Evolutionary conservation across 2,888 invertebrate species (phyloP), one percentile per base, ranked within the genome.

Genomic region (Pristionchus fissidentatus): DNA sequence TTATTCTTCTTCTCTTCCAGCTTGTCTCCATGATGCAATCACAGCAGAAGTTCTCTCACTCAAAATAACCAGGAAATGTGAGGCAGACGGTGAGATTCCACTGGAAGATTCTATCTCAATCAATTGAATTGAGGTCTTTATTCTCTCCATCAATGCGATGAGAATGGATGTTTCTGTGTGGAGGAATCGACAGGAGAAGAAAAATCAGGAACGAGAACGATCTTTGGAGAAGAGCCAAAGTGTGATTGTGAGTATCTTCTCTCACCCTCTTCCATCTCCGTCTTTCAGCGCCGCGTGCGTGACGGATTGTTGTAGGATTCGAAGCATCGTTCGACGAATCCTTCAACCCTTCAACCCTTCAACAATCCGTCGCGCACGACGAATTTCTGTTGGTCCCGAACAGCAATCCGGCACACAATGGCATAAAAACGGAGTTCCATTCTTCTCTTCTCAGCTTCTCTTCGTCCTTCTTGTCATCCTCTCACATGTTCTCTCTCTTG

Each of bases 141-240:
- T 19, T 15, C 46, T 35, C 26, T n/a, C 29, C 85, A 87, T n/a
- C 90, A 91, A 84, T 91, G 91, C 80, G 88, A 90, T 81, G 87
- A 87, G 32, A 87, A 88, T 66, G 84, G 85, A 7, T 91, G 91
- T 83, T 91, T 87, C 77, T 91, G 91, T 81, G 91, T 90, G 5
- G 89, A 91, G 77, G 83, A 86, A 10, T 85, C 84, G 15, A 88
- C 84, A 0, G 91, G 91, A 19, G 86, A 87, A 2, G 89, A 89
- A 73, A 83, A 88, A 32, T 85, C 89, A 2, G 89, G 89, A 1
- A 87, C 90, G 3, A 70, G 88, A 82, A 86, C 85, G 15, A 75
- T 86, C 1, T 73, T 84, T 8, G 85, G 85, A 26, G 81, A 82
- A 52, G 84, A 83, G 41, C 90, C 90, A 0, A 86, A 87, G 43